Evolutionary conservation across 2,888 invertebrate genomes (phyloP).

Genomic region (Scaptomyza parva): DNA sequence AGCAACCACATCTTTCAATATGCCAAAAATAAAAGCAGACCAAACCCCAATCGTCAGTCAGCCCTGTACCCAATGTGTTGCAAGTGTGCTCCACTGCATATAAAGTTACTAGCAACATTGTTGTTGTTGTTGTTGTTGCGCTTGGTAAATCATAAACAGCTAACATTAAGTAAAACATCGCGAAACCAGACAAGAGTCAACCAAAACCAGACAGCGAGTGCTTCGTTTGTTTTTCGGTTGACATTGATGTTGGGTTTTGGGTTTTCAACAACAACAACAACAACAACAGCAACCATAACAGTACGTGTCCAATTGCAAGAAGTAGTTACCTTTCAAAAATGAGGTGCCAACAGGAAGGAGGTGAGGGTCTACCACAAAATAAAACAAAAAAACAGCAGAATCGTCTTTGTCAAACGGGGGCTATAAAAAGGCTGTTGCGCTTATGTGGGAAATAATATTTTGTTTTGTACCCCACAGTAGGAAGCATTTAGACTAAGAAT

Average conservation of each 20-base stretch:
- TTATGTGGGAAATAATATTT: no score
- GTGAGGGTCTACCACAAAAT: no score
- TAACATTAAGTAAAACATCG: slow-evolving; percentile 24
- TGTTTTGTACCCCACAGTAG: no score
- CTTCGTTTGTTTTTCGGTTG: slow-evolving; percentile 40
- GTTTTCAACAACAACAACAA: slow-evolving; percentile 25
- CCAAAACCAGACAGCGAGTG: slow-evolving; percentile 1
- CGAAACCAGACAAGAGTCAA: slow-evolving; percentile 23
- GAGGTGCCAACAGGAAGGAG: not conserved
- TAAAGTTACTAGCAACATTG: slow-evolving; percentile 67
- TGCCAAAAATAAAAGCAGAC: not conserved
- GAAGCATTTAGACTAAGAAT: no score
- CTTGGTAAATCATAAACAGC: slow-evolving; percentile 48
- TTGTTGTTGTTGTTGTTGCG: no score
- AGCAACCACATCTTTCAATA: slow-evolving; percentile 1
- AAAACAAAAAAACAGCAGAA: not conserved
- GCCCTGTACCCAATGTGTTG: slow-evolving; percentile 74
- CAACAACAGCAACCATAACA: slow-evolving; percentile 23
- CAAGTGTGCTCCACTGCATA: slow-evolving; percentile 53
- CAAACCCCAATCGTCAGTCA: not conserved
- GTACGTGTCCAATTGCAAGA: slow-evolving; percentile 41
- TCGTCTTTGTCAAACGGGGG: slow-evolving; percentile 7
- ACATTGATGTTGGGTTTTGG: slow-evolving; percentile 64
- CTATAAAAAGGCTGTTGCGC: not conserved
- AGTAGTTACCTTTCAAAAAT: slow-evolving; percentile 15